These are phyloP conservation scores for Bombylius discolor DNA, from an alignment of 2,888 invertebrate genomes.

Conservation along the genomic window DNA sequence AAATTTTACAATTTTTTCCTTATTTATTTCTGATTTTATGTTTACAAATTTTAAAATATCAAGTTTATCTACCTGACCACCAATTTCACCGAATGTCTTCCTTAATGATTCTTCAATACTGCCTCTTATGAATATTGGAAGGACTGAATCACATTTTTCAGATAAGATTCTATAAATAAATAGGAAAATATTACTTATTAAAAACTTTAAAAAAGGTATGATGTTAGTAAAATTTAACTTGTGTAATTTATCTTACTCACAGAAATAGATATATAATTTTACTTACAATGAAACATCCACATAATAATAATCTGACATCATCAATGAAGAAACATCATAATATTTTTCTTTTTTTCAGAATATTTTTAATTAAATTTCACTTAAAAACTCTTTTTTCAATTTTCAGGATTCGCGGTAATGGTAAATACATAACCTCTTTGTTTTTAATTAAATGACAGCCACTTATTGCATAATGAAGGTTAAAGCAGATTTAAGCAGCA, in stretches of 20 bases:
- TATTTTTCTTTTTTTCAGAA: too few species aligned
- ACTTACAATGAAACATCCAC: conserved; percentile 45
- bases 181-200: not conserved
- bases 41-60: conserved; percentile 46
- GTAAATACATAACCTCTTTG: too few species aligned
- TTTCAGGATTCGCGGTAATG: too few species aligned
- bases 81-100: conserved; percentile 45
- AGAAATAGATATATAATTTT: conserved; percentile 9
- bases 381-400: too few species aligned
- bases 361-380: too few species aligned
- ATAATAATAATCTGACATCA: conserved; percentile 39
- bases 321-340: not conserved
- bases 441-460: too few species aligned
- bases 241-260: not conserved
- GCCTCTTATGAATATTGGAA: conserved; percentile 42
- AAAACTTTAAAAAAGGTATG: not conserved
- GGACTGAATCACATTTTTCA: not conserved
- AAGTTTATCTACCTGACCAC: conserved; percentile 37
- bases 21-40: conserved; percentile 35
- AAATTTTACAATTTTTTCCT: too few species aligned
- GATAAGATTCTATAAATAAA: conserved; percentile 6
- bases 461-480: too few species aligned
- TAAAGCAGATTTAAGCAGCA: too few species aligned
- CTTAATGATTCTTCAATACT: conserved; percentile 42
- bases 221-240: not conserved